Evolutionary conservation across 2,888 invertebrate genomes (phyloP).

Genomic region (Clitarchus hookeri): DNA sequence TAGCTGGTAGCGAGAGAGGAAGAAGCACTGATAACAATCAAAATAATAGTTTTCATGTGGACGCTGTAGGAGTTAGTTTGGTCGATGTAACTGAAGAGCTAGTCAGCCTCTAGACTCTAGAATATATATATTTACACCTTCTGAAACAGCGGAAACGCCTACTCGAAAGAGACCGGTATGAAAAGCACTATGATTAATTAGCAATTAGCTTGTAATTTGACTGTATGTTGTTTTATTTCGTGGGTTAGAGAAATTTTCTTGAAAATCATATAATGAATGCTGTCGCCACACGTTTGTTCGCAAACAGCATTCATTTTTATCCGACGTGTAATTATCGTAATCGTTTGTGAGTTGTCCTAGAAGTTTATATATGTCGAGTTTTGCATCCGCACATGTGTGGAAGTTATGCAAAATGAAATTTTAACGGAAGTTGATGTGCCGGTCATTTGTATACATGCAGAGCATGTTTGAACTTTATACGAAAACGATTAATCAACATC

Average conservation of each 20-base stretch:
- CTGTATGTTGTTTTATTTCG: neutral
- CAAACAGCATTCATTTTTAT: neutral
- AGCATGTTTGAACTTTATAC: neutral
- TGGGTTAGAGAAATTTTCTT: neutral
- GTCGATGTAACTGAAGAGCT: neutral
- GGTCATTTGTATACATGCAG: neutral
- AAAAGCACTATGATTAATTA: neutral
- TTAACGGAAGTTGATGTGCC: neutral
- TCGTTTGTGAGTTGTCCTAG: neutral
- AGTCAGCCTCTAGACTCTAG: constrained; percentile 1
- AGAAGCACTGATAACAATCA: neutral
- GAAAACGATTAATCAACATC: neutral
- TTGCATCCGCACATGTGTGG: neutral
- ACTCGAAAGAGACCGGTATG: neutral
- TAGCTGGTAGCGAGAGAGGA: constrained; percentile 1
- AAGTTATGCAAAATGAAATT: too few species aligned
- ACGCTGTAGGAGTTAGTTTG: neutral
- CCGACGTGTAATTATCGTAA: too few species aligned
- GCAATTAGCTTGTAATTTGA: neutral
- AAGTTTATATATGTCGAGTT: neutral
- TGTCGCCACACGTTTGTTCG: neutral
- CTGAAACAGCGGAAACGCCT: neutral
- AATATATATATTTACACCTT: neutral
- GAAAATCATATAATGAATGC: too few species aligned
- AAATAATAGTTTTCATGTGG: neutral